Conservation (phyloP, 2,888 invertebrate genomes). For the Caenorhabditis sp. region DNA sequence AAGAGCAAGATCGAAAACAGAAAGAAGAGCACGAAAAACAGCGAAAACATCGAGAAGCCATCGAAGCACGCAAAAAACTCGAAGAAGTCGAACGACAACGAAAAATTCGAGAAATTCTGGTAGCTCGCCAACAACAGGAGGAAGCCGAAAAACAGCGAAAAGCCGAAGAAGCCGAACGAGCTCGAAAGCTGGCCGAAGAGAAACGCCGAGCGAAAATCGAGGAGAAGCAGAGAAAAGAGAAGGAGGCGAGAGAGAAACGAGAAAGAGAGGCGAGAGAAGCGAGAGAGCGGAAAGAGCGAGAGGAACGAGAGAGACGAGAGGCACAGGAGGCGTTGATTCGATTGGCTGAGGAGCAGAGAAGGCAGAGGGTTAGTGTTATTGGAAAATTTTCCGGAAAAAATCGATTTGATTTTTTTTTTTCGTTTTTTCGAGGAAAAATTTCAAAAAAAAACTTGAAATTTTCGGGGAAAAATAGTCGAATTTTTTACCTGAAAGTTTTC, state of each 20-base stretch:
- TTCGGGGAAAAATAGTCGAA: no score
- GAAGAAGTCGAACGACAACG: constrained; percentile 1
- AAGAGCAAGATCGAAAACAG: neutral
- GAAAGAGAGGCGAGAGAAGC: constrained; percentile 4
- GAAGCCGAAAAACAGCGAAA: constrained; percentile 3
- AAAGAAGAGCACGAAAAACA: neutral
- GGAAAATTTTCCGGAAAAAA: neutral
- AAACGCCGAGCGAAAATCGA: neutral
- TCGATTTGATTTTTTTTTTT: neutral
- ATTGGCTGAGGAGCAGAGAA: neutral
- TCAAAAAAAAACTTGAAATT: neutral
- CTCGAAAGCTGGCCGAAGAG: neutral
- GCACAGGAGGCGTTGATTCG: neutral
- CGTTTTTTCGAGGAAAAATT: neutral
- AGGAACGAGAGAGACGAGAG: constrained; percentile 5
- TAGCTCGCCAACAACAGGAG: neutral
- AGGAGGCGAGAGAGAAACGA: constrained; percentile 1
- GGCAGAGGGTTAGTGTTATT: neutral
- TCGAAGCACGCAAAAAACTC: neutral
- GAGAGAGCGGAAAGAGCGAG: constrained; percentile 4
- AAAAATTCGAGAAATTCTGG: neutral
- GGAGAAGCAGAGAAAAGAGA: neutral
- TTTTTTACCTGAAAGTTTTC: no score
- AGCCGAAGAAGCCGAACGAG: neutral
- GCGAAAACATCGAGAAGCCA: neutral